Conservation (phyloP, 1,140 invertebrate genomes). For the Bombus soroeensis region DNA sequence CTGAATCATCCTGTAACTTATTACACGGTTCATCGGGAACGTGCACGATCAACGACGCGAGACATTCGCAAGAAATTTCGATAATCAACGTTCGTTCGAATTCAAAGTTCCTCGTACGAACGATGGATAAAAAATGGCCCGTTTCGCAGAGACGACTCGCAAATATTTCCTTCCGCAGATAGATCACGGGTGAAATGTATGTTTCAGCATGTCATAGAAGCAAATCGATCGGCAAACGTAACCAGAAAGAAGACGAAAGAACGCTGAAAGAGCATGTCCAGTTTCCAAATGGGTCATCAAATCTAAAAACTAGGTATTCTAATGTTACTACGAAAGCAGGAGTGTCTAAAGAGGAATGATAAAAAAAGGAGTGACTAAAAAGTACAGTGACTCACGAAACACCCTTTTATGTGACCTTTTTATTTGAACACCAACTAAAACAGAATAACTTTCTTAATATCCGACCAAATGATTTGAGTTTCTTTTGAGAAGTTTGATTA, state of each 20-base stretch:
- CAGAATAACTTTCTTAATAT: too few relatives aligned
- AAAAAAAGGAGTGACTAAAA: slow-evolving; percentile 49
- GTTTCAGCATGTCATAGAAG: slow-evolving; percentile 69
- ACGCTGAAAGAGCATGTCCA: slow-evolving; percentile 40
- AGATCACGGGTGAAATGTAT: background rate
- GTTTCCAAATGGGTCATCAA: slow-evolving; percentile 20
- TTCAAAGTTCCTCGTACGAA: background rate
- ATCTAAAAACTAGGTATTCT: slow-evolving; percentile 61
- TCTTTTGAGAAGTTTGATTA: too few relatives aligned
- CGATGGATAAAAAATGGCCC: background rate
- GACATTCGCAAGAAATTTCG: too few relatives aligned
- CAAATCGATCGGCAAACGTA: slow-evolving; percentile 38
- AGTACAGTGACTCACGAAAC: too few relatives aligned
- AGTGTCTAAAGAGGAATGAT: background rate
- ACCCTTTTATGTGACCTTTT: too few relatives aligned
- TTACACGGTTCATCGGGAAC: too few relatives aligned
- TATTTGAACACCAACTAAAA: too few relatives aligned
- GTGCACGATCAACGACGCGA: too few relatives aligned
- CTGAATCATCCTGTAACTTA: too few relatives aligned
- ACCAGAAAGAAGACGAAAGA: slow-evolving; percentile 31
- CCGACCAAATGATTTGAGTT: too few relatives aligned
- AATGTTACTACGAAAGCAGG: slow-evolving; percentile 71
- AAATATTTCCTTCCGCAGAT: slow-evolving; percentile 28
- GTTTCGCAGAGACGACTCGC: background rate
- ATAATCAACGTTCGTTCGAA: too few relatives aligned